Evolutionary conservation across 2,888 invertebrate species (phyloP).

Genomic region (Pristionchus mayeri): DNA sequence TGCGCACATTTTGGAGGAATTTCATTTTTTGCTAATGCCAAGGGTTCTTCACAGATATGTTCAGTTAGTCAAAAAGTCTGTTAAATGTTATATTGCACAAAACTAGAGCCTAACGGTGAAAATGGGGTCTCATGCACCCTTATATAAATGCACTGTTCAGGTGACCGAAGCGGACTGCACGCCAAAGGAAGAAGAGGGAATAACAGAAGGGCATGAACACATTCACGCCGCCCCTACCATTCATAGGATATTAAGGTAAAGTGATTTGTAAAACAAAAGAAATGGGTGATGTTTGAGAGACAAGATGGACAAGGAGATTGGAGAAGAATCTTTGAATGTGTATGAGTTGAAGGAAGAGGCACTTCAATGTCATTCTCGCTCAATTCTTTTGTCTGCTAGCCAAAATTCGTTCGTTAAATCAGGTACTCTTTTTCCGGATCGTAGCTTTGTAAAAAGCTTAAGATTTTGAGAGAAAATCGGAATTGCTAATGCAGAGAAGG

Average conservation of each 20-base stretch:
- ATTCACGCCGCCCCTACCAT: no score
- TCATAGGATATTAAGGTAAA: not conserved
- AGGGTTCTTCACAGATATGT: no score
- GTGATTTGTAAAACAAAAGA: not conserved
- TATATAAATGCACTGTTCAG: slow-evolving; percentile 37
- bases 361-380: not conserved
- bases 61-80: no score
- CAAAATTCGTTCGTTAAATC: not conserved
- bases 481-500: not conserved
- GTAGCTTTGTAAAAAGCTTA: not conserved
- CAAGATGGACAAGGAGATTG: not conserved
- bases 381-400: not conserved
- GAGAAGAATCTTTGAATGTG: not conserved
- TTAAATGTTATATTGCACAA: no score
- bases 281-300: not conserved
- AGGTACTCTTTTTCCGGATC: not conserved
- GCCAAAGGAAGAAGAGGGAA: slow-evolving; percentile 44
- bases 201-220: not conserved
- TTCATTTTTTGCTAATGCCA: no score
- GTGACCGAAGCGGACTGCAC: slow-evolving; percentile 58
- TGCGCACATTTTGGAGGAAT: no score
- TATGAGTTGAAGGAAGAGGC: not conserved
- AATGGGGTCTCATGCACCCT: no score
- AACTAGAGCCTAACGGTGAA: no score
- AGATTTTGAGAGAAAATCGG: not conserved